Evolutionary conservation across 2,797 vertebrate genomes (phyloP), one percentile per base, ranked within the genome.

Genomic region (Zenarchopterus dispar): DNA sequence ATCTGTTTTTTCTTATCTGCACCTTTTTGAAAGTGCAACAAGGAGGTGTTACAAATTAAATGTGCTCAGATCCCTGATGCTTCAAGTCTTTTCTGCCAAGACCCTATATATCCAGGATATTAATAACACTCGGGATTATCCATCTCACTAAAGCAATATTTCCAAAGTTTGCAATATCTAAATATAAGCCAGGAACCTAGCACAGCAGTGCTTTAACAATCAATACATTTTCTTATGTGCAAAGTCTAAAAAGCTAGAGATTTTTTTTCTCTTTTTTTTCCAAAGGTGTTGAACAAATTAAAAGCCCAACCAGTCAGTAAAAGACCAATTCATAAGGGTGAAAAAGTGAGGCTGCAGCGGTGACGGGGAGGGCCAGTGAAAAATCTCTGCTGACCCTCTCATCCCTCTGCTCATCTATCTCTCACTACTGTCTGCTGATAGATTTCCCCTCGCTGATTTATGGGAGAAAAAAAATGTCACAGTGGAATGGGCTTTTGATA

Each of bases 401-500:
- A 90, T 98, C 95, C 95, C 94, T 92, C 70, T 80, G 89, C 92
- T 95, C 96, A 99, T 99, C 97, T 98, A 98, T 99, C 96, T 98
- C 95, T 91, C 94, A 94, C 94, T 95, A 94, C 95, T 98, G 96
- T 97, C 96, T 95, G 94, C 94, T 94, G 95, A 96, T 96, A 96
- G 95, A 96, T 97, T 96, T 93, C 93, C 95, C 82, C 92, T 92
- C 70, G 78, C 92, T 99, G 97, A 99, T 98, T 99, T 99, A 99
- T 98, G 95, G 93, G 93, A 94, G 94, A 96, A 97, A 96, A 90
- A 93, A 94, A 99, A 97, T 96, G 95, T 95, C 94, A 98, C 94
- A 94, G 94, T 93, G 96, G 97, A 99, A 99, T 98, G 95, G 96
- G 96, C 96, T 97, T 99, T 98, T 99, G 97, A 99, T 99, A 98